These are phyloP conservation scores for Macrobrachium rosenbergii DNA, from an alignment of 1,140 invertebrate genomes.

Conservation along the genomic window DNA sequence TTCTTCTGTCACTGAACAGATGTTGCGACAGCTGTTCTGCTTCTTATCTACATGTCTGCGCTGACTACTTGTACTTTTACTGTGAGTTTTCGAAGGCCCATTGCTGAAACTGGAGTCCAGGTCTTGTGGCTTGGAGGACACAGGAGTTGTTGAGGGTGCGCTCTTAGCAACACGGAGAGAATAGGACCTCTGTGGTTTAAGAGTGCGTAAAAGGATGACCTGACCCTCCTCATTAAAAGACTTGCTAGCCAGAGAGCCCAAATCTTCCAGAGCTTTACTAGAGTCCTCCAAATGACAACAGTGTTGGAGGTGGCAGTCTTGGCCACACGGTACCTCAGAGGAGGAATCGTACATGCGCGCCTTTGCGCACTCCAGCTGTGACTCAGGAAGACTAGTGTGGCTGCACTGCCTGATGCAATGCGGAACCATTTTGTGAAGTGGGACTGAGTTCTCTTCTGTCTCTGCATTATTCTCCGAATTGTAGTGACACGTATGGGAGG, in stretches of 20 bases:
- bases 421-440: background rate
- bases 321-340: slow-evolving; percentile 1
- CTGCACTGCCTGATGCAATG: slow-evolving; percentile 46
- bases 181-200: slow-evolving; percentile 43
- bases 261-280: background rate
- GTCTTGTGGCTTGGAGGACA: background rate
- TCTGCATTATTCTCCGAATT: slow-evolving; percentile 14
- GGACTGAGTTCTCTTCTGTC: background rate
- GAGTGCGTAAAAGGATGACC: slow-evolving; percentile 12
- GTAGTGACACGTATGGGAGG: slow-evolving; percentile 31
- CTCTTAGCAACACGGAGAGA: slow-evolving; percentile 35
- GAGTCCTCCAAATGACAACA: background rate
- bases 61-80: background rate
- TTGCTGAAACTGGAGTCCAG: slow-evolving; percentile 27
- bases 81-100: slow-evolving; percentile 19
- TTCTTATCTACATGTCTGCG: background rate
- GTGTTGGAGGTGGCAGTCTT: slow-evolving; percentile 13
- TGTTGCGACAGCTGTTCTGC: background rate
- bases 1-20: background rate
- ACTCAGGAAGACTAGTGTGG: slow-evolving; percentile 42
- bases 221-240: background rate
- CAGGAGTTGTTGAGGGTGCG: background rate
- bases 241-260: background rate
- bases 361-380: slow-evolving; percentile 50
- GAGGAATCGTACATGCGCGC: slow-evolving; percentile 21